phyloP scores from a whole-genome alignment of 2,888 invertebrate genomes.

The Melikaiella ostensackeni region DNA sequence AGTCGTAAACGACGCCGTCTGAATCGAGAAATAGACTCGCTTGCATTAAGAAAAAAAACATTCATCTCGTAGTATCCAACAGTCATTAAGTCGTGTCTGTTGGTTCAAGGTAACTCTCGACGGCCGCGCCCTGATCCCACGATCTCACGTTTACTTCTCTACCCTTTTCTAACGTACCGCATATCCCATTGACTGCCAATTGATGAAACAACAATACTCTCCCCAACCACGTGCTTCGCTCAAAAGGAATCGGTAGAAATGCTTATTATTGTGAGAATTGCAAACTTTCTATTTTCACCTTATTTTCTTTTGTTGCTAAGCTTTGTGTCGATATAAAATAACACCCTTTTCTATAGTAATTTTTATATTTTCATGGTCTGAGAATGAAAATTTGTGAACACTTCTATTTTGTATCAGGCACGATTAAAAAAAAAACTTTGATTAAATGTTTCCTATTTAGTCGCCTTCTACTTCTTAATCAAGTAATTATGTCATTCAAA shows the following conservation, averaged over 20 bases:
- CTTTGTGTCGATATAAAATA: too few species aligned
- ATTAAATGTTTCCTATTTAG: too few species aligned
- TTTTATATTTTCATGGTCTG: too few species aligned
- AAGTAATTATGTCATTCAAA: too few species aligned
- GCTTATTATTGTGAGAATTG: constrained; percentile 18
- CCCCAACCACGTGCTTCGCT: constrained; percentile 5
- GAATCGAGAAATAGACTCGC: constrained; percentile 53
- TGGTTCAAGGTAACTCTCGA: constrained; percentile 53
- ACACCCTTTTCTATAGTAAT: too few species aligned
- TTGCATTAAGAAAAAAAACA: constrained; percentile 45
- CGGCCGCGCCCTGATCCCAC: constrained; percentile 51
- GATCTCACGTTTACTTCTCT: constrained; percentile 41
- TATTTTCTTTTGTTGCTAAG: neutral
- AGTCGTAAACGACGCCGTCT: constrained; percentile 51
- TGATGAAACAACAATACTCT: constrained; percentile 3
- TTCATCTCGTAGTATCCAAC: constrained; percentile 50
- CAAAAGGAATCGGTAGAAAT: constrained; percentile 14
- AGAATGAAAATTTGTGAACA: too few species aligned
- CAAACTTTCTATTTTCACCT: constrained; percentile 18
- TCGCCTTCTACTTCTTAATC: too few species aligned
- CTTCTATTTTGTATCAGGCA: too few species aligned
- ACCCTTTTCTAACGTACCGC: constrained; percentile 21
- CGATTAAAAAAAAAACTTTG: too few species aligned
- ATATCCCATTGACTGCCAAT: constrained; percentile 21
- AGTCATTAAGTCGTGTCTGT: constrained; percentile 51